Evolutionary conservation across 2,888 invertebrate genomes (phyloP), one percentile per base, ranked within the genome.

Genomic region (Cerastis rubricosa): DNA sequence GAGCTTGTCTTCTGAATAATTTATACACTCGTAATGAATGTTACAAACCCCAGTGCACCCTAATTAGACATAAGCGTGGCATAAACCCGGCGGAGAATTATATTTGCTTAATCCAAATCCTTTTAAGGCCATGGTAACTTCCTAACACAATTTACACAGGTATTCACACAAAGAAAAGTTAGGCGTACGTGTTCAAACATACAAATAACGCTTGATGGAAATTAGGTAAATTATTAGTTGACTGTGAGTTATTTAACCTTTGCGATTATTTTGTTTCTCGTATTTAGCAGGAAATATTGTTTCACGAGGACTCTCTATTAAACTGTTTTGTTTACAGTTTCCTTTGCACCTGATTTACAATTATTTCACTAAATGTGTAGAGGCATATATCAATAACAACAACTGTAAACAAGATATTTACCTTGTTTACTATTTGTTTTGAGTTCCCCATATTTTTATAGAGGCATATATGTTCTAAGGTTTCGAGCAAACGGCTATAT

Each of bases 41-140:
- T 73, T 54, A 74, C 67, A 78, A 63, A 66, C 63, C 68, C 61
- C 47, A 40, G 49, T 75, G 74, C 77, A 81, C 64, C 71, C 74
- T 81, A 76, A 84, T 86, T 84, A 84, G 67, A 76, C 87, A 70
- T 71, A 78, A 76, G 71, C 84, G 57, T 73, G 84, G 59, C 84
- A 74, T 71, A 75, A 85, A 78, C 57, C 83, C 64, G 47, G 54
- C 54, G 17, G 65, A 76, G 76, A 40, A 70, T 78, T 49, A 76
- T 71, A 73, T 76, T 78, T 70, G 54, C 74, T 73, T 76, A 49
- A 72, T 65, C 45, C 29, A 79, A 84, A 86, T 84, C 66, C 79
- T 71, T 79, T 86, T 77, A 84, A 63, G 49, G 45, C 25, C 19
- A 74, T 57, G 43, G 70, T 75, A 81, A 87, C 75, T 70, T 70